Evolutionary conservation across 1,140 invertebrate species (phyloP).

Genomic region (Drosophila elegans): DNA sequence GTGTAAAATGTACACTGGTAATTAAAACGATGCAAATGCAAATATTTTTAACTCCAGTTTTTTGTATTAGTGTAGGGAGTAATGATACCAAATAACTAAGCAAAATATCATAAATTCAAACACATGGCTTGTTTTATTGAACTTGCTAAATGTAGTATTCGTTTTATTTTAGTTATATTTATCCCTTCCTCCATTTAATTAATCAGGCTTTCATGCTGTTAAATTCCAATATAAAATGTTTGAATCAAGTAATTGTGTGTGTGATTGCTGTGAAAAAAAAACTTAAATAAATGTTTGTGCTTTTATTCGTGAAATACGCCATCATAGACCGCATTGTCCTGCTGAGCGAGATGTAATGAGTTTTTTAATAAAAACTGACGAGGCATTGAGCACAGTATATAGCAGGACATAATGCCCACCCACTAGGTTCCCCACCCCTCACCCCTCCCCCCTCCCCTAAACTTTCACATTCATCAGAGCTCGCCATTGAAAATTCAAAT

Average conservation of each 20-base stretch:
- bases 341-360: slow-evolving; percentile 62
- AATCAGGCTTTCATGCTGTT: neutral
- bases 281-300: slow-evolving; percentile 1
- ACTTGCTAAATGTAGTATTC: too few species aligned
- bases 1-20: too few species aligned
- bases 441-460: too few species aligned
- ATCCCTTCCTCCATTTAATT: neutral
- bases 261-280: neutral
- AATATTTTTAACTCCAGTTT: too few species aligned
- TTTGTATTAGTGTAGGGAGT: too few species aligned
- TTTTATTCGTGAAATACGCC: neutral
- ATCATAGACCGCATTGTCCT: slow-evolving; percentile 39
- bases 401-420: slow-evolving; percentile 41
- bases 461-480: slow-evolving; percentile 18
- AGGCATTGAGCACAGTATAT: neutral
- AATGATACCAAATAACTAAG: too few species aligned
- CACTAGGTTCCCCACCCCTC: neutral
- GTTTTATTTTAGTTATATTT: neutral
- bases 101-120: too few species aligned
- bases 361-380: slow-evolving; percentile 68
- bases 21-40: too few species aligned
- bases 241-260: neutral
- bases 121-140: too few species aligned
- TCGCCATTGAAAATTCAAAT: slow-evolving; percentile 61
- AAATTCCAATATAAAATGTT: neutral